A percentile compares a stretch with the other conserved stretches of the same genome.
phyloP scores from a whole-genome alignment of 2,888 invertebrate species.

The Platypus cylindrus region DNA sequence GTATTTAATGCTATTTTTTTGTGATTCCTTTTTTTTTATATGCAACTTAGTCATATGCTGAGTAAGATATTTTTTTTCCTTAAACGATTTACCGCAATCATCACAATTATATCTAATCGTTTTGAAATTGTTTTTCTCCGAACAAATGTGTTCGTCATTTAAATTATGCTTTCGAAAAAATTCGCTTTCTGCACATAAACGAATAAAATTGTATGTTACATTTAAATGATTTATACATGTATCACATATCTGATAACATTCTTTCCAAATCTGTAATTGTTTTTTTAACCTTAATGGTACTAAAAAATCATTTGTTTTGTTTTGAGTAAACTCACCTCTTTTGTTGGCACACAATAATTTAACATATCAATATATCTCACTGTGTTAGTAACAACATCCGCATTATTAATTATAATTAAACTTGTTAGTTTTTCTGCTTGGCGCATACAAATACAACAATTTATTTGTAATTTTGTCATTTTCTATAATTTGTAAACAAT shows the following conservation, averaged over 20 bases:
- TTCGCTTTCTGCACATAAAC: slow-evolving; percentile 18
- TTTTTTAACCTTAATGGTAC: too few relatives aligned
- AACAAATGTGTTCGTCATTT: background rate
- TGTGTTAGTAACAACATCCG: slow-evolving; percentile 13
- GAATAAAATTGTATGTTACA: slow-evolving; percentile 17
- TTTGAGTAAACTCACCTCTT: slow-evolving; percentile 11
- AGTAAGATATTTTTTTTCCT: slow-evolving; percentile 19
- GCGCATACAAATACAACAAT: slow-evolving; percentile 21
- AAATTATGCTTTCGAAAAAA: slow-evolving; percentile 15
- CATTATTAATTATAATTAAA: too few relatives aligned
- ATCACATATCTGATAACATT: slow-evolving; percentile 17
- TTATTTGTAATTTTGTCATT: slow-evolving; percentile 14
- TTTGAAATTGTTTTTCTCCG: background rate
- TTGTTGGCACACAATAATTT: slow-evolving; percentile 16
- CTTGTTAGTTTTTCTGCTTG: slow-evolving; percentile 12
- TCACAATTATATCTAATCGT: slow-evolving; percentile 17
- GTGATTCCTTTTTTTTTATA: slow-evolving; percentile 6
- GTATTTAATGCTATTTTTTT: slow-evolving; percentile 4
- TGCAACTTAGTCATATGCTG: slow-evolving; percentile 20
- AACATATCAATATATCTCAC: slow-evolving; percentile 18
- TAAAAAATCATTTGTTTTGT: background rate
- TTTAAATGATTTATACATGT: slow-evolving; percentile 17
- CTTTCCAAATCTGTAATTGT: slow-evolving; percentile 19
- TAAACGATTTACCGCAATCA: slow-evolving; percentile 20
- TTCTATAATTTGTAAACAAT: too few relatives aligned